Evolutionary conservation across 2,888 invertebrate species (phyloP), one percentile per base, ranked within the genome.

Genomic region (Agonopterix arenella): DNA sequence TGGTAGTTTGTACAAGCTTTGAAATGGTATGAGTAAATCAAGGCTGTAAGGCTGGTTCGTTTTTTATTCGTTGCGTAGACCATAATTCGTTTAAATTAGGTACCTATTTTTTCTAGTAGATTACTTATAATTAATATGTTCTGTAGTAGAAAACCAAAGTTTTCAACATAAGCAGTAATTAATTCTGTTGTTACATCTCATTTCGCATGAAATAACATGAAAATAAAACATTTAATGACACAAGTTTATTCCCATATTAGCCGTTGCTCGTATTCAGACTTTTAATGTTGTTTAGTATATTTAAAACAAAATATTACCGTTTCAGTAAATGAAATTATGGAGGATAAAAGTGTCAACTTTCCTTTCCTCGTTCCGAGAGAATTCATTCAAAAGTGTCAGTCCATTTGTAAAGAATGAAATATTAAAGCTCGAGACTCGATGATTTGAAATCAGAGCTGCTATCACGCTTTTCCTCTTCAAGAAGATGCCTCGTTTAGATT

Each of bases 381-480:
- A 69, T 68, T 73, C 69, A 66, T 74, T 71, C 67, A 59, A 62
- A 70, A 75, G 72, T 66, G 48, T 44, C 48, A 68, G 73, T 64
- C 70, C 73, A 71, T 79, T 81, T 80, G 76, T 75, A 73, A 73
- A 74, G 74, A 76, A 74, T 76, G 75, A 80, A 78, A 80, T 81
- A 82, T 80, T 80, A 79, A 76, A 78, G 66, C 64, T 59, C 52
- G 59, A 64, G 65, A 60, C 70, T 66, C 73, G 70, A 76, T 76
- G 75, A 79, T 77, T 76, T 75, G 66, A 76, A 76, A 80, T 75
- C 73, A 60, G 70, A 70, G 60, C 57, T 56, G 67, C 64, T 68
- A 68, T 75, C 68, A 68, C 60, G 61, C 66, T 70, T 69, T 66
- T 67, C 64, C 57, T 54, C 60, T 68, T 64, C 58, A 65, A 71